Conservation (phyloP, 2,797 vertebrate genomes). For the Acanthiza pusilla region DNA sequence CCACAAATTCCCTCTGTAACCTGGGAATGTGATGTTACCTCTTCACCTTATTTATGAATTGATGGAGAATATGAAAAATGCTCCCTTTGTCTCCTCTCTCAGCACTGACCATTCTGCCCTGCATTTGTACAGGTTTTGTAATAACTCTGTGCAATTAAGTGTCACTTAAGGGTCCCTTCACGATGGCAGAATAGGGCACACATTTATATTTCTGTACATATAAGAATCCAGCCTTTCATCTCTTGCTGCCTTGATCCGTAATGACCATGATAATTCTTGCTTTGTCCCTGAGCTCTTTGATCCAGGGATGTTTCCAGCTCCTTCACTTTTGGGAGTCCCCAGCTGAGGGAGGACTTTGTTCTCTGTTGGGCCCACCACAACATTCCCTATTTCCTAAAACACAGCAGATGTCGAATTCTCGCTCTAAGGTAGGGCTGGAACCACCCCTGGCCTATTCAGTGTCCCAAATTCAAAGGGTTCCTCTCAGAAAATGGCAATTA, state of each 20-base stretch:
- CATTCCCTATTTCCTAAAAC: not conserved
- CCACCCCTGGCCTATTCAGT: not conserved
- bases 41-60: not conserved
- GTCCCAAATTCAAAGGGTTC: not conserved
- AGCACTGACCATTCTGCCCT: not conserved
- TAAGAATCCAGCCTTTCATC: conserved; percentile 7
- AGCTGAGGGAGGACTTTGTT: conserved; percentile 38
- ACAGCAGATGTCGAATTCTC: not conserved
- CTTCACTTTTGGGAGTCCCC: not conserved
- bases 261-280: not conserved
- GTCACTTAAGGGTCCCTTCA: not conserved
- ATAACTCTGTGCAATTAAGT: not conserved
- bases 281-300: conserved; percentile 51
- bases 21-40: not conserved
- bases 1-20: not conserved
- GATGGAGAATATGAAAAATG: not conserved
- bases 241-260: not conserved
- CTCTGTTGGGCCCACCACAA: not conserved
- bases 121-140: not conserved
- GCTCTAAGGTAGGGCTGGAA: not conserved
- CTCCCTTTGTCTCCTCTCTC: not conserved
- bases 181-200: not conserved
- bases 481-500: conserved; percentile 1
- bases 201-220: not conserved
- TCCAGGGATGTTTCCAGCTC: not conserved